A percentile compares a stretch with the other conserved stretches of the same genome.
These are phyloP conservation scores for Bubo bubo DNA, from an alignment of 2,113 vertebrate genomes.

Conservation along the genomic window DNA sequence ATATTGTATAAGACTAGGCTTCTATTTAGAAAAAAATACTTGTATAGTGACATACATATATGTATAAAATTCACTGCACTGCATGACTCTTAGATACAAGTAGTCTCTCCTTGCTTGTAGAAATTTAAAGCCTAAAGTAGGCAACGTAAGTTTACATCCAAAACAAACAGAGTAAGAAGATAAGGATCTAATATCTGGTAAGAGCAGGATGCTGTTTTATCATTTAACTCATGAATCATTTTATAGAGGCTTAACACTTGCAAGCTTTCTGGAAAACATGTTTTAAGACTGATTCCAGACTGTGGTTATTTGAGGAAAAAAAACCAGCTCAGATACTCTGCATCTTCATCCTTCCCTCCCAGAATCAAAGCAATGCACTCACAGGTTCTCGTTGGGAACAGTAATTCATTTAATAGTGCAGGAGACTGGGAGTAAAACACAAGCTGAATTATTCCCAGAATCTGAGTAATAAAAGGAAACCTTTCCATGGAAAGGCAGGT, in stretches of 20 bases:
- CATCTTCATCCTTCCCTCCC: background rate
- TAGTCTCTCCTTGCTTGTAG: background rate
- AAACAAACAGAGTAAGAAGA: background rate
- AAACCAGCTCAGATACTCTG: background rate
- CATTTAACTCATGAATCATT: background rate
- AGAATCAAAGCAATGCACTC: background rate
- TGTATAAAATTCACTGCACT: background rate
- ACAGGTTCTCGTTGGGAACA: background rate
- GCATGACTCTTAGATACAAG: background rate
- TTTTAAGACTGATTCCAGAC: background rate
- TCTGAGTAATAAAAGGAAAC: background rate
- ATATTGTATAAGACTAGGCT: background rate
- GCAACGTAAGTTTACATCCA: background rate
- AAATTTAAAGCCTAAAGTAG: background rate
- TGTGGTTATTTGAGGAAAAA: background rate
- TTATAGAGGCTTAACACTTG: background rate
- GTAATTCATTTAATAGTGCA: background rate
- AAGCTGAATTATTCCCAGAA: background rate
- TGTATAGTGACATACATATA: background rate
- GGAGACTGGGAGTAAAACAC: background rate
- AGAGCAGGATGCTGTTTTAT: background rate
- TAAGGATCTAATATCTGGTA: background rate
- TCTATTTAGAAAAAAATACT: background rate
- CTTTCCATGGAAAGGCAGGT: background rate
- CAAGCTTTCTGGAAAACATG: background rate